Conservation (phyloP, 2,888 invertebrate genomes). For the Ceraclea dissimilis region DNA sequence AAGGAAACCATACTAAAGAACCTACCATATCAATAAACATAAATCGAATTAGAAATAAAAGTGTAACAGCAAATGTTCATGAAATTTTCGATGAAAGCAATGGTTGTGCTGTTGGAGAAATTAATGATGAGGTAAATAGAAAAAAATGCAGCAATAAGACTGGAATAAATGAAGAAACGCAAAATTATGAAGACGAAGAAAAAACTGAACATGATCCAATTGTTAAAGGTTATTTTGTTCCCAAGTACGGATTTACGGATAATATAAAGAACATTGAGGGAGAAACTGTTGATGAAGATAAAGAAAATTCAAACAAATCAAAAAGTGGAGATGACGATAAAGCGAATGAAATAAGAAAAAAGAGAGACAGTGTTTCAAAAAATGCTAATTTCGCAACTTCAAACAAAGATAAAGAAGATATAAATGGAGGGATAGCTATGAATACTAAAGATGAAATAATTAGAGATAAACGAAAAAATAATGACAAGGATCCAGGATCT, state of each 20-base stretch:
- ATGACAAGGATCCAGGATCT: slow-evolving; percentile 16
- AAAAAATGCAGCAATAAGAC: no score
- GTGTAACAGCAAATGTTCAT: no score
- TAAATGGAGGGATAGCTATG: not conserved
- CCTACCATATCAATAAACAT: no score
- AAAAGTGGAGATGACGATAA: not conserved
- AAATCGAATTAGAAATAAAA: no score
- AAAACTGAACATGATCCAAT: not conserved
- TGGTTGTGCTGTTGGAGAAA: no score
- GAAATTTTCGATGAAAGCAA: no score
- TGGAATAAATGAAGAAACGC: no score
- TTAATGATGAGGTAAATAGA: no score
- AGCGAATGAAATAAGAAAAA: not conserved
- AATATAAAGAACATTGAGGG: not conserved
- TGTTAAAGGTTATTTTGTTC: not conserved
- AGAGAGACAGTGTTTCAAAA: not conserved
- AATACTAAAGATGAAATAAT: slow-evolving; percentile 16
- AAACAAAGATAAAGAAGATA: not conserved
- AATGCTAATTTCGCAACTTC: slow-evolving; percentile 1
- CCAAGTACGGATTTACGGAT: not conserved
- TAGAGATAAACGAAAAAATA: not conserved
- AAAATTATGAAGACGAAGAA: no score
- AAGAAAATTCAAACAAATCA: slow-evolving; percentile 27
- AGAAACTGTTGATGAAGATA: not conserved
- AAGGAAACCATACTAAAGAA: no score